phyloP scores from a whole-genome alignment of 1,140 invertebrate genomes.

The Triops cancriformis region DNA sequence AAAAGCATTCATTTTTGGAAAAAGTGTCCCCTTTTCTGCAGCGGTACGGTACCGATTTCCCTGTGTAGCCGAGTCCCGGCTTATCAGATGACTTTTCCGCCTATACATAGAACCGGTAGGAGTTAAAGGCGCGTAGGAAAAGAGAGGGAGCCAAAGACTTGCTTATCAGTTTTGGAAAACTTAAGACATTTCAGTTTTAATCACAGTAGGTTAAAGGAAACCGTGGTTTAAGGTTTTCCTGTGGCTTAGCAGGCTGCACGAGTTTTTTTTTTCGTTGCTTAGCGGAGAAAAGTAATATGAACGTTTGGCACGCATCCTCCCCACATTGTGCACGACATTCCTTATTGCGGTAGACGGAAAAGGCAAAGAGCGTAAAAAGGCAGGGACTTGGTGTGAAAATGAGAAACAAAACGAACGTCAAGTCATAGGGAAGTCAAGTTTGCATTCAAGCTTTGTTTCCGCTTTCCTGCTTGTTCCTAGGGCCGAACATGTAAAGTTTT shows the following conservation, averaged over 20 bases:
- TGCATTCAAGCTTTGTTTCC: too few relatives aligned
- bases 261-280: neutral
- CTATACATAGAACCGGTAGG: neutral
- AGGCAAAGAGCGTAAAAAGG: too few relatives aligned
- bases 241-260: neutral
- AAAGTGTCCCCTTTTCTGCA: too few relatives aligned
- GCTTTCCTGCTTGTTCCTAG: too few relatives aligned
- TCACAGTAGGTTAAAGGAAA: neutral
- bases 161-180: neutral
- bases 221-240: slow-evolving; percentile 2
- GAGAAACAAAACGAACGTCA: too few relatives aligned
- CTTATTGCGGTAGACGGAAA: neutral
- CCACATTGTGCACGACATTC: neutral
- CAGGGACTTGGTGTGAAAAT: too few relatives aligned
- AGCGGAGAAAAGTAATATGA: neutral
- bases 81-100: neutral
- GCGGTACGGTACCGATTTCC: neutral
- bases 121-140: neutral
- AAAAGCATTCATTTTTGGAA: too few relatives aligned
- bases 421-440: too few relatives aligned
- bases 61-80: neutral
- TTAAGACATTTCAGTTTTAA: neutral
- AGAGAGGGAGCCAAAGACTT: neutral
- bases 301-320: neutral
- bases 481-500: too few relatives aligned